Base-by-base conservation (phyloP, 2,888 invertebrate species). In the Andrena camellia region DNA sequence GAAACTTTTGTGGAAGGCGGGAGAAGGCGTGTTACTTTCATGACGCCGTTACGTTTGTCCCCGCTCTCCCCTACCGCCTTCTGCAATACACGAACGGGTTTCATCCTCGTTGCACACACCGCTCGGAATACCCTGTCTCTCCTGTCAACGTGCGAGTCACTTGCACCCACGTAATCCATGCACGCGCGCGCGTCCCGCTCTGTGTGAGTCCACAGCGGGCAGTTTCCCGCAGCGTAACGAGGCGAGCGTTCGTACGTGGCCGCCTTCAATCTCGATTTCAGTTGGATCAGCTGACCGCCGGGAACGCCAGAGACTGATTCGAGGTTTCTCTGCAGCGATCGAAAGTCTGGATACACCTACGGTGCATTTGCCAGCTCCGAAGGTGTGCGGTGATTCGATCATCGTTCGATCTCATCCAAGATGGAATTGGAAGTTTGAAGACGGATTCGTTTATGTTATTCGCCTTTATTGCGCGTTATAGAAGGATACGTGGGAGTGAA, bases 121-220 rank as follows among this genome's bases (percentile, higher is more conserved):
- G 17, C 5, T 23, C 23, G 26, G 26, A n/a, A n/a, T n/a, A 67
- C 31, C 5, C n/a, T 17, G 26, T 48, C 42, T 57, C 62, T 17
- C 57, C 50, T 23, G 48, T 67, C 50, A 33, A 70, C 75, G 63
- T 60, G 64, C 26, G 66, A 73, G 70, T 50, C 71, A n/a, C 26
- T 42, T 78, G 62, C 75, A 67, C 74, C 85, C 85, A 76, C 83
- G 86, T 78, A 80, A 79, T 86, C 75, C 54, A 73, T 42, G 42
- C n/a, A 20, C 23, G 20, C 50, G 10, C 48, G n/a, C 20, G 8
- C 48, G 59, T n/a, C 23, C 23, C 10, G 13, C 3, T 42, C 3
- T 42, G 42, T 42, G 42, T 17, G 42, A 42, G 17, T 42, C 4
- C 42, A 1, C 13, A 0, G 42, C 42, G 13, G 42, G 0, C 42